Base-by-base conservation (phyloP, 2,113 vertebrate species). In the Mungos mungo region DNA sequence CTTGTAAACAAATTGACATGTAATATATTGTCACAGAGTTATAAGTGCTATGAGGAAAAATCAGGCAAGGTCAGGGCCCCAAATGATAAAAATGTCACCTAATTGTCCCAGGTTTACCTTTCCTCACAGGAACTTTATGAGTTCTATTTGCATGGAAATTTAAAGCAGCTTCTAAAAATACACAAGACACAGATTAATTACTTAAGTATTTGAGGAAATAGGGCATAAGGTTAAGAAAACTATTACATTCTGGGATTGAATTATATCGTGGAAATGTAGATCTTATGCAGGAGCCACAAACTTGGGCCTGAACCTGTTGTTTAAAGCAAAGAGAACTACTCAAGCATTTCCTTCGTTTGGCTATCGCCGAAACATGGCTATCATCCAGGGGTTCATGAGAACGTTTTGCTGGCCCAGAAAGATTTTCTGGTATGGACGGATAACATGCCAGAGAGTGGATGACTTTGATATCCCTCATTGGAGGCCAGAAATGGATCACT, bases 121-220 rank as follows among this genome's bases (percentile, higher is more conserved):
- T 60, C 41, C 19, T 65, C n/a, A 16, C 0, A 41, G 18, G 21
- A 69, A 86, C 50, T 19, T 71, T 83, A 54, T 69, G 29, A n/a
- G 88, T 97, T 93, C 7, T 3, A 45, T 71, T 57, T 92, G 65
- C n/a, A 52, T 13, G 35, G 47, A 65, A 81, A 81, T 88, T 77
- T 88, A 80, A 96, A 90, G 19, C 84, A 88, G 15, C 27, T 80
- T 93, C 35, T 80, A 84, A 90, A 84, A 90, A 85, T 50, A 77
- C 0, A 13, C 41, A 85, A 94, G 16, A 4, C 15, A 38, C 45
- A 65, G 38, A 90, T 92, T 63, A 95, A 92, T 66, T 63, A 52
- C 21, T 52, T 47, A 82, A 90, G 66, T 74, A 84, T 74, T 92
- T 21, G 27, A 90, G 25, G 47, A 33, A 85, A 2, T 15, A 89